Percentiles rank a stretch among this genome's conserved stretches.
Conservation (phyloP, 2,113 vertebrate genomes). For the Pyxicephalus adspersus region DNA sequence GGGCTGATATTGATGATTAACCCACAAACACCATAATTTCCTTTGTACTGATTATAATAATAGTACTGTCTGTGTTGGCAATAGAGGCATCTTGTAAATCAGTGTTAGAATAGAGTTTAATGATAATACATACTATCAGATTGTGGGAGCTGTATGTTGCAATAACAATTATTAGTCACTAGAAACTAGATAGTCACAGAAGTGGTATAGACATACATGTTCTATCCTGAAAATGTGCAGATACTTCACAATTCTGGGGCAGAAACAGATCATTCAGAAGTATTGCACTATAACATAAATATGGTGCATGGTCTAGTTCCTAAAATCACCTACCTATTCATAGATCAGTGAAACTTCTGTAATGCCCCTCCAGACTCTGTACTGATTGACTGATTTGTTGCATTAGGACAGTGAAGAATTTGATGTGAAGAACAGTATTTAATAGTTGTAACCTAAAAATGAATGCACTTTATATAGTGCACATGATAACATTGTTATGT, state of each 20-base stretch:
- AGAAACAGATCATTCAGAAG: background rate
- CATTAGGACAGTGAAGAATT: background rate
- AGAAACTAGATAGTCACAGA: constrained; percentile 30
- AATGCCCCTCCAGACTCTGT: background rate
- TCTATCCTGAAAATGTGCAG: background rate
- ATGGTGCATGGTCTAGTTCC: background rate
- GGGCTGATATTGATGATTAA: too few species aligned
- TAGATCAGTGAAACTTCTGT: background rate
- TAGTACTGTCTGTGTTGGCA: too few species aligned
- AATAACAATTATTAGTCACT: constrained; percentile 27
- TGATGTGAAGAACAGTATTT: background rate
- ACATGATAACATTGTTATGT: background rate
- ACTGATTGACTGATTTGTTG: background rate
- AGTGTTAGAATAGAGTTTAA: too few species aligned
- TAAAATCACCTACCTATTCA: background rate
- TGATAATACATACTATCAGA: too few species aligned
- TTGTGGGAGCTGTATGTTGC: constrained; percentile 1
- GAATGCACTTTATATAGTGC: too few species aligned
- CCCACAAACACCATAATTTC: too few species aligned
- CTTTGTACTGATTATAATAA: too few species aligned
- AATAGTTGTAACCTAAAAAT: background rate
- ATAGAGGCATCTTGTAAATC: too few species aligned
- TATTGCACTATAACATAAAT: too few species aligned
- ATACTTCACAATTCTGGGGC: background rate
- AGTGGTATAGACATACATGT: background rate